Base-by-base conservation (phyloP, 2,113 vertebrate genomes). In the Gobio gobio region DNA sequence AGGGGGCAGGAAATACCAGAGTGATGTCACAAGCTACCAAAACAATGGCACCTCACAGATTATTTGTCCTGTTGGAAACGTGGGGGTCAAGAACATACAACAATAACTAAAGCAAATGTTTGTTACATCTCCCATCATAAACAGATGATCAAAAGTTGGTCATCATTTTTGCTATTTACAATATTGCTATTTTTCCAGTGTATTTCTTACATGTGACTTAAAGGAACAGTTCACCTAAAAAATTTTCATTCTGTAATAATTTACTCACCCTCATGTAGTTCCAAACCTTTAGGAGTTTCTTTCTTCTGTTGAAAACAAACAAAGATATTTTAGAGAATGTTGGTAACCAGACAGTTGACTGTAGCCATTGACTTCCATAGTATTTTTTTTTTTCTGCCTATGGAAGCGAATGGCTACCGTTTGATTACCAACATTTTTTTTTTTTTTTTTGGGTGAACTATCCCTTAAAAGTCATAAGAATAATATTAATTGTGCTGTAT, bases 81-180 rank as follows among this genome's bases (percentile, higher is more conserved):
- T 36, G 8, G 83, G 13, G 61, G 59, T 49, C 63, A 78, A 77
- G 77, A 87, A 86, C 83, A 88, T 73, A 61, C 80, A 12, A 73
- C 82, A 85, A 78, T 75, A 70, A 74, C 86, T 82, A 85, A 87
- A 88, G 82, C 83, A 92, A 93, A 93, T 92, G 93, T 92, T 91
- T 93, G 84, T 92, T 70, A 76, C 72, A 78, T 74, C 61, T 51
- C 24, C 49, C 64, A 83, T 76, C 47, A 85, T 29, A 13, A 49
- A 47, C 72, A 78, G 85, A 88, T 85, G 61, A 84, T 63, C 75
- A 64, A 88, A 59, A 78, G 80, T 78, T 24, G 20, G 83, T 10
- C 22, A 1, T 24, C 6, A 66, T 24, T 13, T 73, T 13, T 68
- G 66, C n/a, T n/a, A n/a, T n/a, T n/a, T n/a, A n/a, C n/a, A n/a